Evolutionary conservation across 2,113 vertebrate species (phyloP).

Genomic region (Ceuthmochares aereus): DNA sequence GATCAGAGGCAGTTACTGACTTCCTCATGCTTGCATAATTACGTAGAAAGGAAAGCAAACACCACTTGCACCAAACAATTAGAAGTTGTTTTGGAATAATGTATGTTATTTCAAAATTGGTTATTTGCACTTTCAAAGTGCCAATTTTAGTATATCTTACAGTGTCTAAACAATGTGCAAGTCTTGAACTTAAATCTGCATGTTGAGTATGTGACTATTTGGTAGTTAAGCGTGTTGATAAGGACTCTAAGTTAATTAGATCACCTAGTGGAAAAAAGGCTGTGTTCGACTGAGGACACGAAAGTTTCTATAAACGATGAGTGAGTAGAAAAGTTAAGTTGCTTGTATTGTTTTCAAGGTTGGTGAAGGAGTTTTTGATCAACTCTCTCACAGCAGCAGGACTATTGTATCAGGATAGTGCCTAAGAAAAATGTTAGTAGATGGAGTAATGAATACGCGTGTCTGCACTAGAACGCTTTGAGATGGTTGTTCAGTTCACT

Average conservation of each 20-base stretch:
- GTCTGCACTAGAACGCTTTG: not conserved
- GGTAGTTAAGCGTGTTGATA: not conserved
- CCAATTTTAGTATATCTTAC: not conserved
- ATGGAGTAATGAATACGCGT: not conserved
- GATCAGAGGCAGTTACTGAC: constrained; percentile 30
- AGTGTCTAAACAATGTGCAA: not conserved
- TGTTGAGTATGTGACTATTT: not conserved
- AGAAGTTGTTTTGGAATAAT: constrained; percentile 5
- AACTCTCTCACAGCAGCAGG: not conserved
- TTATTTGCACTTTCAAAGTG: constrained; percentile 21
- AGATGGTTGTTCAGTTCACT: not conserved
- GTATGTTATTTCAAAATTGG: not conserved
- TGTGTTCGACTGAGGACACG: not conserved
- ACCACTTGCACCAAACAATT: constrained; percentile 21
- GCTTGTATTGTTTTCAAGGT: not conserved
- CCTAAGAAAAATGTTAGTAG: not conserved
- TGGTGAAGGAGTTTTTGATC: not conserved
- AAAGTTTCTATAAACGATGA: not conserved
- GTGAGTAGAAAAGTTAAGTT: not conserved
- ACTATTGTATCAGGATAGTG: not conserved
- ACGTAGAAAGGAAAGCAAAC: constrained; percentile 51
- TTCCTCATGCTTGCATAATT: constrained; percentile 67
- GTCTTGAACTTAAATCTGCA: not conserved
- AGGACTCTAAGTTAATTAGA: not conserved
- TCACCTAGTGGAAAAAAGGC: not conserved